Conservation (phyloP, 2,888 invertebrate species). For the Dendrolimus pini region DNA sequence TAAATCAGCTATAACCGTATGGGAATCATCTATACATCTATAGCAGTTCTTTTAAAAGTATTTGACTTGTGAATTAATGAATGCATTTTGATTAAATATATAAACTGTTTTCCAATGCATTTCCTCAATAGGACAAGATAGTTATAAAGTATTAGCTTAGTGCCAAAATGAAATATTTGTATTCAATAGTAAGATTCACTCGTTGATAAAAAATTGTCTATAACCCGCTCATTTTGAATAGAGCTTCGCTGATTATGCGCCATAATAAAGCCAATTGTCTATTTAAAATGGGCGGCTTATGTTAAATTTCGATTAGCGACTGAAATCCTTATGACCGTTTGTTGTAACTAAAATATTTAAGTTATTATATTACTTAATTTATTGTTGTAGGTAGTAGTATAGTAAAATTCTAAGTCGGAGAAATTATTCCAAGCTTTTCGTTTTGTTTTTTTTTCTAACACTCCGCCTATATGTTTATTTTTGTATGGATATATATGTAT, state of each 20-base stretch:
- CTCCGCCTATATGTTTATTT: conserved; percentile 50
- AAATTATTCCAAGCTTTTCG: conserved; percentile 37
- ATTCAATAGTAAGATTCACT: conserved; percentile 14
- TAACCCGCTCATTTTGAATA: conserved; percentile 5
- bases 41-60: too few relatives aligned
- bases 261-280: not conserved
- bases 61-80: not conserved
- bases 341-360: not conserved
- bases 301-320: too few relatives aligned
- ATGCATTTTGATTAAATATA: not conserved
- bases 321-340: too few relatives aligned
- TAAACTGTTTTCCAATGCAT: conserved; percentile 27
- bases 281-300: not conserved
- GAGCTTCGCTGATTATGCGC: not conserved
- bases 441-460: conserved; percentile 38
- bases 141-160: conserved; percentile 52
- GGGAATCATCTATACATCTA: too few relatives aligned
- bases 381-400: conserved; percentile 31
- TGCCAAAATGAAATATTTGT: conserved; percentile 44
- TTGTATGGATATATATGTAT: conserved; percentile 14
- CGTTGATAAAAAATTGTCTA: conserved; percentile 5
- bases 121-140: conserved; percentile 32
- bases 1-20: too few relatives aligned
- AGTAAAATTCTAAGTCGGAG: conserved; percentile 22
- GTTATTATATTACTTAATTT: conserved; percentile 62